These are phyloP conservation scores for Panagrolaimus sp. DNA, from an alignment of 1,140 invertebrate genomes.

Conservation along the genomic window DNA sequence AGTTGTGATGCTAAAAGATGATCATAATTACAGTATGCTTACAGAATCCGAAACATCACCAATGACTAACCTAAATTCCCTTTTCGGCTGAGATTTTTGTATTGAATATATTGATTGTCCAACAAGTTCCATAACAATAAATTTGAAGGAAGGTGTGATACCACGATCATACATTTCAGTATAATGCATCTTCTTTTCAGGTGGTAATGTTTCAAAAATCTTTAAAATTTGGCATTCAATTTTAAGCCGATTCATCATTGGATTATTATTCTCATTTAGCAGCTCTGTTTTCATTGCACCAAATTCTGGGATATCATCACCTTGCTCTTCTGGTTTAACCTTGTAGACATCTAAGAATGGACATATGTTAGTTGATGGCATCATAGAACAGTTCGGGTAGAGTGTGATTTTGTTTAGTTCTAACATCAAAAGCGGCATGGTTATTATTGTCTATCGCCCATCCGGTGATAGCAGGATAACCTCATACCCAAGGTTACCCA, in stretches of 20 bases:
- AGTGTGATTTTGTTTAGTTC: too few species aligned
- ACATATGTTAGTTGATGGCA: too few species aligned
- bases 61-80: neutral
- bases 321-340: neutral
- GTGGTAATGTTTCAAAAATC: constrained; percentile 4
- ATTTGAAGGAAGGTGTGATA: constrained; percentile 1
- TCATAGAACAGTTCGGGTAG: too few species aligned
- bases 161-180: constrained; percentile 15
- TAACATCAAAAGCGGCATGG: too few species aligned
- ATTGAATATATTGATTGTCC: constrained; percentile 3
- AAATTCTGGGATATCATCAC: neutral
- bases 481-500: too few species aligned
- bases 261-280: constrained; percentile 7
- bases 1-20: neutral
- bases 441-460: too few species aligned
- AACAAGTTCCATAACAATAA: constrained; percentile 19
- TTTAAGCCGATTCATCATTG: constrained; percentile 14
- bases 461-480: too few species aligned
- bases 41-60: too few species aligned
- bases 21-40: too few species aligned
- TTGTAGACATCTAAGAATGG: constrained; percentile 14
- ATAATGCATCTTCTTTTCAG: constrained; percentile 1
- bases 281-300: constrained; percentile 20
- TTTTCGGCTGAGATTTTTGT: constrained; percentile 2
- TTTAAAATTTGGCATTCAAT: constrained; percentile 15